Evolutionary conservation across 1,140 invertebrate genomes (phyloP), one percentile per base, ranked within the genome.

Genomic region (Elymnias hypermnestra): DNA sequence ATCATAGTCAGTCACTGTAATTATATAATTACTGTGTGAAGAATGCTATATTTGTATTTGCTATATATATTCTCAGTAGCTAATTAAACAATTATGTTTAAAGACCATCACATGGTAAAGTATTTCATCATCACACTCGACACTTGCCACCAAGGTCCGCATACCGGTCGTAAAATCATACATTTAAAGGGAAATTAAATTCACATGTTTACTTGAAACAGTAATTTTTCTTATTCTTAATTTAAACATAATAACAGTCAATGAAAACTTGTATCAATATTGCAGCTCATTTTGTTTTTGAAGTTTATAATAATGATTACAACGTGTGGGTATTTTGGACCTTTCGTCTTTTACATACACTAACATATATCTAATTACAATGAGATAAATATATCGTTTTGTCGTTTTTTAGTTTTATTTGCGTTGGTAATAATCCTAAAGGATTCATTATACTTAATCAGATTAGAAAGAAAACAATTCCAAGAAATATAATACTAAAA

Each of bases 171-270:
- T 8, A 12, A 29, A 12, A 29, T 12, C 13, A 29, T 26, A 26
- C 10, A 9, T 26, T 26, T 26, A 12, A 29, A 29, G 26, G 26
- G 26, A 9, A 29, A 29, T 29, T 29, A 29, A 13, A 29, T 10
- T 5, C 26, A 13, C 26, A 29, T 12, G 26, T 29, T 29, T 29
- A 29, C 26, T 13, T 13, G 26, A 12, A 4, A 12, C 2, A 7
- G 9, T 12, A n/a, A 29, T 29, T 29, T 29, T 29, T 12, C 26
- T 29, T 26, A 26, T 26, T 29, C 26, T 29, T 12, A 29, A 29
- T 29, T 29, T 29, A 9, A 29, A 29, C 13, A 29, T 29, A 29
- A 29, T 29, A 12, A 29, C 26, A 29, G 0, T 2, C 26, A 13
- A 12, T 6, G 13, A 29, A 29, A 29, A 29, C 9, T 29, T 13